Conservation (phyloP, 2,113 vertebrate genomes). For the Rhea americana region DNA sequence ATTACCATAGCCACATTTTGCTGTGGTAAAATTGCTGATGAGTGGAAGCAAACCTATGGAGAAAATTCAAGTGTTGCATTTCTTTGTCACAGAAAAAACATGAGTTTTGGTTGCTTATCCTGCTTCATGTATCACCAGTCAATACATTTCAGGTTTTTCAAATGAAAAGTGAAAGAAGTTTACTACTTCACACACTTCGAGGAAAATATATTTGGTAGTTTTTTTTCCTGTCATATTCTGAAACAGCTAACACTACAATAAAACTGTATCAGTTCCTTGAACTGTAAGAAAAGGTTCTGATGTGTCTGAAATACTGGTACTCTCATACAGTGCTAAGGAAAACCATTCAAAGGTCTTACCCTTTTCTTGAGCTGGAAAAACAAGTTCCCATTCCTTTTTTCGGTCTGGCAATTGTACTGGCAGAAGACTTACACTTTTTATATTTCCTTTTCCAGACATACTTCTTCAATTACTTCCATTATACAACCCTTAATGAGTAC, state of each 20-base stretch:
- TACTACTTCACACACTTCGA: neutral
- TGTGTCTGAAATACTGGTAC: neutral
- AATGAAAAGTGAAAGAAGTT: neutral
- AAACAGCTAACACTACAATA: neutral
- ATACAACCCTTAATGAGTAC: neutral
- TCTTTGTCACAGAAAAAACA: neutral
- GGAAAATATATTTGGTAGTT: neutral
- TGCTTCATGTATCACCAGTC: neutral
- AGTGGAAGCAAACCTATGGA: neutral
- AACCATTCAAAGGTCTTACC: constrained; percentile 4
- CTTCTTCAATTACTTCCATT: neutral
- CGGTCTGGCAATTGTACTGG: constrained; percentile 14
- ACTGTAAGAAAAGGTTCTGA: neutral
- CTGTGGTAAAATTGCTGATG: neutral
- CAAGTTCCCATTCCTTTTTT: constrained; percentile 5
- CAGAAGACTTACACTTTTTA: neutral
- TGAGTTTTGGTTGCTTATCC: neutral
- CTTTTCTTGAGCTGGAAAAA: constrained; percentile 19
- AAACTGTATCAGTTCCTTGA: neutral
- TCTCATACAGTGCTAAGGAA: neutral
- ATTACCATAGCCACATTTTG: neutral
- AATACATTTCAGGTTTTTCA: neutral
- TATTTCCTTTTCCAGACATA: constrained; percentile 13
- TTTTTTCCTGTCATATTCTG: neutral
- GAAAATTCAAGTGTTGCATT: neutral